Conservation (phyloP, 2,888 invertebrate genomes). For the Tipula confusa region DNA sequence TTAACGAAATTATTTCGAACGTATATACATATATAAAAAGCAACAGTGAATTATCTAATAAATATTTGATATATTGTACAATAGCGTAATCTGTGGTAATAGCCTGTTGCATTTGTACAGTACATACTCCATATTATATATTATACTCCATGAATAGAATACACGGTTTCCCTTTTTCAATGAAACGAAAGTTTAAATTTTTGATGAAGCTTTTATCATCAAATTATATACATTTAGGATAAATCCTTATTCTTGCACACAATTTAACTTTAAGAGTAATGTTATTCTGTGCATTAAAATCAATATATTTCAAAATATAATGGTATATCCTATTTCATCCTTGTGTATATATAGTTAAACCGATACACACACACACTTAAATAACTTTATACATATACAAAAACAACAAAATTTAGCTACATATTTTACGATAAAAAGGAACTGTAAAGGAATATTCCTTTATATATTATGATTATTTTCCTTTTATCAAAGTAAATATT, state of each 20-base stretch:
- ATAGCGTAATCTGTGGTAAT: not conserved
- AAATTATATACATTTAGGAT: not conserved
- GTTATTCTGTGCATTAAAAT: not conserved
- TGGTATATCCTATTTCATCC: not conserved
- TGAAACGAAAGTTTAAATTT: not conserved
- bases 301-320: not conserved
- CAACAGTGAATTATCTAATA: not conserved
- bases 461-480: no score
- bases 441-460: not conserved
- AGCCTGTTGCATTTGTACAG: not conserved
- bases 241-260: not conserved
- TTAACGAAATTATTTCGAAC: no score
- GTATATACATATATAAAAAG: no score
- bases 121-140: not conserved
- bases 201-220: not conserved
- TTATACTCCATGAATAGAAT: not conserved
- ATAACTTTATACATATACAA: not conserved
- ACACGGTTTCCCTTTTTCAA: not conserved
- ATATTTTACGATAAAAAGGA: not conserved
- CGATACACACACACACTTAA: no score
- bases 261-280: not conserved
- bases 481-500: constrained; percentile 25
- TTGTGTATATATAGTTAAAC: no score
- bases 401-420: not conserved
- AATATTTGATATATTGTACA: not conserved